Evolutionary conservation across 2,888 invertebrate genomes (phyloP).

Genomic region (Lumbricus terrestris): DNA sequence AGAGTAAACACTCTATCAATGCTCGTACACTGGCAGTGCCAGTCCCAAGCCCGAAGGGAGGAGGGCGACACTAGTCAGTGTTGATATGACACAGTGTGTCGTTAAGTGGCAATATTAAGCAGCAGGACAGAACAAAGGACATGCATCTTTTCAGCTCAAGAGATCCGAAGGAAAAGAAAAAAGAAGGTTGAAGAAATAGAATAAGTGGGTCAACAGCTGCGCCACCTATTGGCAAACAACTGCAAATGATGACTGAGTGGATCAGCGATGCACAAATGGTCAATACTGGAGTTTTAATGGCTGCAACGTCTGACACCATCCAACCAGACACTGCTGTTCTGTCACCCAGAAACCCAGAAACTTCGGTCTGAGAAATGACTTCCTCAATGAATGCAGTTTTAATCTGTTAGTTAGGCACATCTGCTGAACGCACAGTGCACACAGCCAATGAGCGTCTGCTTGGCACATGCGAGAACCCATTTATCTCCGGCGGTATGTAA

Average conservation of each 20-base stretch:
- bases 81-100: too few relatives aligned
- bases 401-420: background rate
- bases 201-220: background rate
- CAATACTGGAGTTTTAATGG: background rate
- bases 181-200: background rate
- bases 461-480: too few relatives aligned
- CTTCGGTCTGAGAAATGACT: background rate
- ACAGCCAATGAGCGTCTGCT: too few relatives aligned
- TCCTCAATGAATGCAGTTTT: background rate
- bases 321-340: background rate
- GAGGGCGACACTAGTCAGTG: too few relatives aligned
- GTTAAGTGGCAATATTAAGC: too few relatives aligned
- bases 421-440: too few relatives aligned
- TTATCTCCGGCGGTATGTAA: background rate
- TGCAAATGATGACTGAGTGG: too few relatives aligned
- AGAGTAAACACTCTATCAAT: too few relatives aligned
- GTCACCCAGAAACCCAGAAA: background rate
- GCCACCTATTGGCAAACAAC: background rate
- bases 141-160: too few relatives aligned
- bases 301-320: background rate
- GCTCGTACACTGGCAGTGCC: too few relatives aligned
- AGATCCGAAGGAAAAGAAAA: background rate
- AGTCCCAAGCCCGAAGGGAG: too few relatives aligned
- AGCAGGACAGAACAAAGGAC: too few relatives aligned
- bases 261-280: background rate